Evolutionary conservation across 2,888 invertebrate species (phyloP), one percentile per base, ranked within the genome.

Genomic region (Cremastinae sp.): DNA sequence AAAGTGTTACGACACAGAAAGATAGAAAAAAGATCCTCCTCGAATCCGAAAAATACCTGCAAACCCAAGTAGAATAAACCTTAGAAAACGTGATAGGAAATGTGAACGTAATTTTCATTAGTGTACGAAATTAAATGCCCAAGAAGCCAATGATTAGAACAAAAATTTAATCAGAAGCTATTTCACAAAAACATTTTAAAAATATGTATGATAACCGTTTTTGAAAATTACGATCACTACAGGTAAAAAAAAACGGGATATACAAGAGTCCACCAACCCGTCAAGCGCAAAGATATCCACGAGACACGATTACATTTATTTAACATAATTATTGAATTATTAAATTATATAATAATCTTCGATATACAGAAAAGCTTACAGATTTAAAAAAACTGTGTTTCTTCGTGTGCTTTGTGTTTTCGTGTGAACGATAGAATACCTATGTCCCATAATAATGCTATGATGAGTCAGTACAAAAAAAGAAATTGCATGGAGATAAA

Each of bases 211-310:
- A 55, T 70, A 77, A 49, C 12, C 9, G 22, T 12, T 9, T 35
- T 55, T 62, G 82, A 87, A 88, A 88, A 89, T 86, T 86, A 89
- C 88, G 87, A 86, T 84, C 88, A 87, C 84, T 84, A 83, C 79
- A 86, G 87, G 86, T 85, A 83, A 87, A 85, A 82, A 28, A 28
- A 28, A 28, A 28, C 88, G 89, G 83, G 72, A 58, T 78, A 80
- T 75, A 75, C 86, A 86, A 88, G 82, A 89, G 85, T 87, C 86
- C 87, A 89, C 89, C 89, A 89, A 87, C 89, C 89, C 89, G 83
- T 86, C 86, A 90, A 90, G 89, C 89, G 85, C 86, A 89, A 88
- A 89, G 87, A 88, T 89, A 84, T 88, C 89, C 89, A 89, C 88
- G 87, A 89, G 87, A 87, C 88, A 89, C 85, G 85, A 85, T 83